Conservation (phyloP, 1,140 invertebrate genomes). For the Drosophila orena region DNA sequence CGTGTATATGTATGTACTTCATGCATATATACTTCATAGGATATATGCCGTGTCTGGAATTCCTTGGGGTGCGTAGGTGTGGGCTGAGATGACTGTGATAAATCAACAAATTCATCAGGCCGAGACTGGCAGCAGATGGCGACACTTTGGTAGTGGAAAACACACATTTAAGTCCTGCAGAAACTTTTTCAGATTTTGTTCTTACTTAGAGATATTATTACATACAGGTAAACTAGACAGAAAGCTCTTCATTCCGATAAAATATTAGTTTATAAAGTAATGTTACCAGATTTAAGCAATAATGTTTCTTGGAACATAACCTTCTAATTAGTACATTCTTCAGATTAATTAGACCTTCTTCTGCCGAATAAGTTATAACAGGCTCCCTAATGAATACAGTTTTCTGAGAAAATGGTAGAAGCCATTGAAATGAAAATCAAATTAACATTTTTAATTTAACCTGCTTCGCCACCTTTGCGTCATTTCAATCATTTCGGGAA, state of each 20-base stretch:
- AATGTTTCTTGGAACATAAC: too few relatives aligned
- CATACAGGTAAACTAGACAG: neutral
- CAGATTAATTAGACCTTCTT: neutral
- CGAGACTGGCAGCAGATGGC: constrained; percentile 56
- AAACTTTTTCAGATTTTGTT: constrained; percentile 1
- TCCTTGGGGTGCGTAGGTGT: constrained; percentile 59
- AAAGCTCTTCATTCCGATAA: too few relatives aligned
- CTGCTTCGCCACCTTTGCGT: neutral
- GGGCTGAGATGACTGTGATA: constrained; percentile 56
- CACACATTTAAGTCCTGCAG: constrained; percentile 8
- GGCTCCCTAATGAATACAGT: neutral
- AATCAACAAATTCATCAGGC: constrained; percentile 78
- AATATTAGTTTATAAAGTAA: too few relatives aligned
- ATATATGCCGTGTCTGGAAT: constrained; percentile 32
- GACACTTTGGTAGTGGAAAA: constrained; percentile 14
- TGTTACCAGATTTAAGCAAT: too few relatives aligned
- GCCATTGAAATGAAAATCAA: constrained; percentile 22
- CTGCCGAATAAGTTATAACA: neutral
- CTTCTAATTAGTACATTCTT: neutral
- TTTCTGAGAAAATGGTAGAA: constrained; percentile 6
- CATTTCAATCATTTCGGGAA: constrained; percentile 2
- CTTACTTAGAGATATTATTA: neutral
- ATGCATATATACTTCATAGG: too few relatives aligned
- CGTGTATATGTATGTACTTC: constrained; percentile 13
- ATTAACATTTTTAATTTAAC: constrained; percentile 55